Evolutionary conservation across 2,113 vertebrate species (phyloP).

Genomic region (Tychaedon coryphoeus): DNA sequence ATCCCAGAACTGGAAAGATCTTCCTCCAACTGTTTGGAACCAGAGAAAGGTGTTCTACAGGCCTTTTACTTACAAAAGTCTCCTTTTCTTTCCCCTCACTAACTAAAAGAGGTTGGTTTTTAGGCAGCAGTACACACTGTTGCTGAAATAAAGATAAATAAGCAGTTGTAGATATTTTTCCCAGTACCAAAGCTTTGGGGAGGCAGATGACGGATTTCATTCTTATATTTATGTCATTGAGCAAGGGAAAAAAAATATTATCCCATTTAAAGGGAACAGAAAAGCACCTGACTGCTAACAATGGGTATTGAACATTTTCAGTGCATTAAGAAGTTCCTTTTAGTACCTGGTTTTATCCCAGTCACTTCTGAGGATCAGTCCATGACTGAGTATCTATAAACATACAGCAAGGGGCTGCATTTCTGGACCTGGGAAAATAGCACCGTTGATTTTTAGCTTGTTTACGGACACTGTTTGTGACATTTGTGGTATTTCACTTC

Average conservation of each 20-base stretch:
- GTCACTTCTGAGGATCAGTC: background rate
- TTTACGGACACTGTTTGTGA: background rate
- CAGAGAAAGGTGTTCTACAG: background rate
- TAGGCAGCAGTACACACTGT: background rate
- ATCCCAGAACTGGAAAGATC: background rate
- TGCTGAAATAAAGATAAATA: background rate
- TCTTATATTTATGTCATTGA: background rate
- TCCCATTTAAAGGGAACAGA: background rate
- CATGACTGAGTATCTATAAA: background rate
- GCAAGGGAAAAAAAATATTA: background rate
- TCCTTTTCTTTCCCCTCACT: background rate
- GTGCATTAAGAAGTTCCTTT: background rate
- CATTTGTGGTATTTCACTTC: background rate
- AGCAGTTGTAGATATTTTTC: background rate
- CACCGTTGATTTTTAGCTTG: background rate
- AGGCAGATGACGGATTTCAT: background rate
- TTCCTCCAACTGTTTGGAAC: background rate
- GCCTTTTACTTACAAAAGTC: background rate
- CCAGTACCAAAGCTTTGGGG: background rate
- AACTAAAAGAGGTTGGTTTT: background rate
- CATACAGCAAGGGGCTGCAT: background rate
- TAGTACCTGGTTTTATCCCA: background rate
- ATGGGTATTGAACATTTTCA: background rate
- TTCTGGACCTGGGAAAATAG: slow-evolving; percentile 20
- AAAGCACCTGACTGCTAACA: background rate